Conservation (phyloP, 2,888 invertebrate species). For the Andrena bicolor region DNA sequence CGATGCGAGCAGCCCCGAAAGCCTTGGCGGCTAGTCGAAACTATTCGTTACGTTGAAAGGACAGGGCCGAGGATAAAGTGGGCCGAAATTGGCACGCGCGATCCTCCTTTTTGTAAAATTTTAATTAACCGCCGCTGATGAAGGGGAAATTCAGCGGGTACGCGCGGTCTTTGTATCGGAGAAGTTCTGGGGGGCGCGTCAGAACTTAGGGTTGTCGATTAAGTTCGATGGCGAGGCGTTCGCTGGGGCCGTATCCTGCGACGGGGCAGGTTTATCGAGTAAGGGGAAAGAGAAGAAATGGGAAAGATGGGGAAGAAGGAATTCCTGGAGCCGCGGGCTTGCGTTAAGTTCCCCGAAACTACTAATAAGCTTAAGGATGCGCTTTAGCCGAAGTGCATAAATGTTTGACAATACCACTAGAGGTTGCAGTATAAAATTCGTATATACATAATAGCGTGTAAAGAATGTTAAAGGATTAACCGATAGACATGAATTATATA, state of each 20-base stretch:
- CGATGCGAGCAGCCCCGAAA: no score
- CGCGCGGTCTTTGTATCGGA: constrained; percentile 26
- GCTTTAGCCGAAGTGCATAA: constrained; percentile 79
- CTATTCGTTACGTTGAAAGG: neutral
- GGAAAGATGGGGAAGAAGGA: neutral
- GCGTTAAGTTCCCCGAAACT: constrained; percentile 63
- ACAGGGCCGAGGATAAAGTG: neutral
- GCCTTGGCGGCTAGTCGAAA: no score
- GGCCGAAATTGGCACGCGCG: neutral
- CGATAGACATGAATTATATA: constrained; percentile 52
- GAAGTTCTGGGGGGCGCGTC: neutral
- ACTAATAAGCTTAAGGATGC: constrained; percentile 76
- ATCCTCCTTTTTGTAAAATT: constrained; percentile 13
- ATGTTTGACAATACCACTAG: constrained; percentile 82
- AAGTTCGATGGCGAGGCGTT: constrained; percentile 15
- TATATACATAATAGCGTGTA: constrained; percentile 68
- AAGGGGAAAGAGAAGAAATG: neutral
- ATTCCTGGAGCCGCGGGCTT: constrained; percentile 59
- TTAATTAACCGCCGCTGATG: constrained; percentile 38
- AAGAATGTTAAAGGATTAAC: constrained; percentile 68
- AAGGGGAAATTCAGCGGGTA: constrained; percentile 6
- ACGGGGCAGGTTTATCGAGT: constrained; percentile 19
- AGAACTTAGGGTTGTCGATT: constrained; percentile 37
- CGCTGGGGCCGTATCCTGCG: constrained; percentile 6
- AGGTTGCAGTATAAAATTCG: constrained; percentile 77